Evolutionary conservation across 2,888 invertebrate species (phyloP), one percentile per base, ranked within the genome.

Genomic region (Plebejus argus): DNA sequence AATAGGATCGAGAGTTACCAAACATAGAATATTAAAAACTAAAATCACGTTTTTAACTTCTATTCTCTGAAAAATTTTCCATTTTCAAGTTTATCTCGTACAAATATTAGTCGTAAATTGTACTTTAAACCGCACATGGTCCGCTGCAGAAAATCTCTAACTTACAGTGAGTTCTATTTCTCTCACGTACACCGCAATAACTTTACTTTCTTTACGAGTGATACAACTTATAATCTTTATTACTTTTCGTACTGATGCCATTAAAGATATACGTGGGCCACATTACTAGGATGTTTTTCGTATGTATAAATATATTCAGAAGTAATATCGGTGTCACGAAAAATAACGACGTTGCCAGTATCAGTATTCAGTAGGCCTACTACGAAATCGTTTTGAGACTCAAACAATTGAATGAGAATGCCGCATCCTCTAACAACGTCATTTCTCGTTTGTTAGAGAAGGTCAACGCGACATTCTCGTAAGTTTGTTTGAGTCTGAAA

Each of bases 151-250:
- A 53, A 74, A 28, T 74, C 23, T 72, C 20, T 53, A 53, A 74
- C 33, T 53, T 49, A 53, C 28, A 3, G 33, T 66, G 7, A 20
- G 45, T 15, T 45, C 72, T 49, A 74, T 53, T 72, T 72, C 28
- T 49, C 74, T 49, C 74, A 53, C 74, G 74, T 74, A 45, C 6
- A 23, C 28, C 28, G 49, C 49, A 74, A 53, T 74, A 28, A 28
- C 74, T 53, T 49, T 23, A 74, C 28, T 74, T 74, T 53, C 49
- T 49, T 53, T 28, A 53, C 15, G 74, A 53, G 49, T 53, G 15
- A 74, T 74, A 49, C 49, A 74, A 53, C 15, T 23, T n/a, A 72
- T 45, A 72, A 72, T 72, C 45, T 33, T 49, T 74, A 74, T 74
- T 49, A 45, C 74, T 53, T 28, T 74, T 53, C 74, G 8, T 28